phyloP scores from a whole-genome alignment of 2,113 vertebrate species.

The Embiotoca jacksoni region DNA sequence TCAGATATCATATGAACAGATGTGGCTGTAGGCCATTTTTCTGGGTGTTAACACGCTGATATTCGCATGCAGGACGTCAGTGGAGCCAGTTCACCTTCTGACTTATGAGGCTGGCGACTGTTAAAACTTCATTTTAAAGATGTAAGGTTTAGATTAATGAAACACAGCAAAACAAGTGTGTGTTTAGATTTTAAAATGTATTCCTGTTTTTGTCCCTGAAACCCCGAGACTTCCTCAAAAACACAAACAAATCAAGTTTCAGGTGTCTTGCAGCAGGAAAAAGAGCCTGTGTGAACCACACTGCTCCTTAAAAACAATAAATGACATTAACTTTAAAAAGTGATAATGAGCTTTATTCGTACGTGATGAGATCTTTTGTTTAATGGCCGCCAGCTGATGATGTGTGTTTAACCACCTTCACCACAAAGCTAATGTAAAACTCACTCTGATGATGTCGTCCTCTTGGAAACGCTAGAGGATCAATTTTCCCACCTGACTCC shows the following conservation, averaged over 20 bases:
- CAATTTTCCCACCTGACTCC: slow-evolving; percentile 14
- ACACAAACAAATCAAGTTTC: too few species aligned
- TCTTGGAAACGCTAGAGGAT: not conserved
- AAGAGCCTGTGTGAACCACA: not conserved
- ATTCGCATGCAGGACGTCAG: not conserved
- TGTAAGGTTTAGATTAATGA: too few species aligned
- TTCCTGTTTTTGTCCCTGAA: too few species aligned
- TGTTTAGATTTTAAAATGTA: too few species aligned
- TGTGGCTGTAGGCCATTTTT: not conserved
- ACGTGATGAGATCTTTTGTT: not conserved
- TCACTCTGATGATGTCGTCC: not conserved
- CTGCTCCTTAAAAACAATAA: not conserved
- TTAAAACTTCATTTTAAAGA: too few species aligned
- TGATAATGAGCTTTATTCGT: not conserved
- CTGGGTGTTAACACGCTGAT: not conserved
- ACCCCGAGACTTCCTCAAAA: too few species aligned
- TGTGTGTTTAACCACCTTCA: not conserved
- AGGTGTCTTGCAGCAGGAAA: not conserved
- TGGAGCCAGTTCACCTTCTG: not conserved
- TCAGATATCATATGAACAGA: not conserved
- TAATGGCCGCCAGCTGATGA: not conserved
- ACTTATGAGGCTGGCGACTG: too few species aligned
- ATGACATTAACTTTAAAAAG: not conserved
- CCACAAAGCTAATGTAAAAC: not conserved
- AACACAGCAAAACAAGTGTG: too few species aligned